These are phyloP conservation scores for Mastomys natalensis DNA, from an alignment of 2,113 vertebrate species.

Conservation along the genomic window DNA sequence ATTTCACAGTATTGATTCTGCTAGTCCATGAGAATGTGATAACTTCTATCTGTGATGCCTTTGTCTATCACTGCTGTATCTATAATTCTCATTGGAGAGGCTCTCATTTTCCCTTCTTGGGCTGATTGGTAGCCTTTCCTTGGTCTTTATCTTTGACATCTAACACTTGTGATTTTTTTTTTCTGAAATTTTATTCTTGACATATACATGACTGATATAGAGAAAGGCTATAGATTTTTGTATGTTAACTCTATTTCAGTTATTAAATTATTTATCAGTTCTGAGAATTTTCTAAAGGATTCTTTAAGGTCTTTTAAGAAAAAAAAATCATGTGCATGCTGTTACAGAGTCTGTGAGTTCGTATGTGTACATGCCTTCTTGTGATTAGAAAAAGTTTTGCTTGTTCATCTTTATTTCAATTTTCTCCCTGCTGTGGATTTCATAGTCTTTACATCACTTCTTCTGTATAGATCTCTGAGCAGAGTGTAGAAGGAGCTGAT, in stretches of 20 bases:
- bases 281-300: background rate
- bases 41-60: background rate
- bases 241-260: background rate
- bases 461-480: background rate
- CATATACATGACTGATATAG: background rate
- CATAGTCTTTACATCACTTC: too few species aligned
- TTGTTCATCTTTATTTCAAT: background rate
- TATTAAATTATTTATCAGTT: background rate
- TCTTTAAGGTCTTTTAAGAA: background rate
- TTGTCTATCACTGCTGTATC: background rate
- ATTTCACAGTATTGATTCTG: background rate
- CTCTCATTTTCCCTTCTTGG: background rate
- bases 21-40: background rate
- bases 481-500: background rate
- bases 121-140: background rate
- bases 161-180: background rate
- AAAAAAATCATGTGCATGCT: background rate
- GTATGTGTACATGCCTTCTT: background rate
- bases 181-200: background rate
- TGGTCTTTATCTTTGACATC: background rate
- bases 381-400: background rate
- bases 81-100: background rate
- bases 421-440: background rate
- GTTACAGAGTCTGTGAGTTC: background rate
- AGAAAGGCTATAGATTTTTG: background rate